These are phyloP conservation scores for Tetragnatha montana DNA, from an alignment of 2,888 invertebrate species.

Conservation along the genomic window DNA sequence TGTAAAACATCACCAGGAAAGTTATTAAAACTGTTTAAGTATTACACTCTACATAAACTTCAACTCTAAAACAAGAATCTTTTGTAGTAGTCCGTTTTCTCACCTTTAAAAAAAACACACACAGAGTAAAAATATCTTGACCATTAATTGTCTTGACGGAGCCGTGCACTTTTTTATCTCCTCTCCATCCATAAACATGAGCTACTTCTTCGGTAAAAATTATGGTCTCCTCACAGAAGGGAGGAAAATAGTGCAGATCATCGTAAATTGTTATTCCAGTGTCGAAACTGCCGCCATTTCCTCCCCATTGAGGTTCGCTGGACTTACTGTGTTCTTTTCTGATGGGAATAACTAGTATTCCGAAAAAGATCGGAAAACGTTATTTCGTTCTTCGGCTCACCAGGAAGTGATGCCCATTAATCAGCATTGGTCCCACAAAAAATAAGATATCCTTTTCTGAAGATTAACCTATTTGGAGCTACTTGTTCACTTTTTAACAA, in stretches of 20 bases:
- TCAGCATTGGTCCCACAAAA: conserved; percentile 9
- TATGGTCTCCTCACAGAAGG: not conserved
- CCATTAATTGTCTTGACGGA: not conserved
- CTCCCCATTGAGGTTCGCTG: not conserved
- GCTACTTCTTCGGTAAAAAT: not conserved
- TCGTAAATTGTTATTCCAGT: conserved; percentile 19
- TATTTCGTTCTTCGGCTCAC: not conserved
- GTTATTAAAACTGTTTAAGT: too few relatives aligned
- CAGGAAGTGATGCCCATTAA: conserved; percentile 28
- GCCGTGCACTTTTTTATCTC: conserved; percentile 6
- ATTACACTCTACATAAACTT: too few relatives aligned
- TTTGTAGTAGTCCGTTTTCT: too few relatives aligned
- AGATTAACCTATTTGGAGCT: conserved; percentile 20
- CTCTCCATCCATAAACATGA: conserved; percentile 27
- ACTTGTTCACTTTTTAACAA: not conserved
- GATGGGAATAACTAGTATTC: not conserved
- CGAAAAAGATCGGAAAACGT: not conserved
- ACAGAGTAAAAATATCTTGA: not conserved
- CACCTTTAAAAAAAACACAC: too few relatives aligned
- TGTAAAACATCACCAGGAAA: too few relatives aligned
- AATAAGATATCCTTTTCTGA: not conserved
- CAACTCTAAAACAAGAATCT: too few relatives aligned
- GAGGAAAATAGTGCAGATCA: conserved; percentile 5
- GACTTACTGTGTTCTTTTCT: not conserved
- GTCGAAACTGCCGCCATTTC: conserved; percentile 10